Conservation (phyloP, 2,797 vertebrate genomes). For the Gobio occitaniae region DNA sequence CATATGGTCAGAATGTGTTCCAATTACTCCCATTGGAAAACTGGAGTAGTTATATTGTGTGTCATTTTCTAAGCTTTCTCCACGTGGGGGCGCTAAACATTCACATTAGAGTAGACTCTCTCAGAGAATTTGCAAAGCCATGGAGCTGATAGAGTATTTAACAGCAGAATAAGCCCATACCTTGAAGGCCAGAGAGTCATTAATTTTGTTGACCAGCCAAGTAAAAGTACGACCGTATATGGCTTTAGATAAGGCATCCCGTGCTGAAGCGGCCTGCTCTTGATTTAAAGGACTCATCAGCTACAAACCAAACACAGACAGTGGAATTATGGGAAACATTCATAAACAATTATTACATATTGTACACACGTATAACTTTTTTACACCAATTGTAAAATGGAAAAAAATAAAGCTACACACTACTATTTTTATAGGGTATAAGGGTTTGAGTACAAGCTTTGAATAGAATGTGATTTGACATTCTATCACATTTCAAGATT, state of each 20-base stretch:
- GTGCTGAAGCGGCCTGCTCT: slow-evolving; percentile 91
- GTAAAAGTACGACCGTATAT: slow-evolving; percentile 96
- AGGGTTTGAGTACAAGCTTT: slow-evolving; percentile 4
- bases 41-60: background rate
- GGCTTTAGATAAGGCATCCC: slow-evolving; percentile 93
- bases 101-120: background rate
- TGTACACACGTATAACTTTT: background rate
- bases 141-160: background rate
- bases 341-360: background rate
- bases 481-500: background rate
- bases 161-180: slow-evolving; percentile 68
- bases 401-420: background rate
- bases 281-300: slow-evolving; percentile 94
- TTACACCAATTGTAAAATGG: background rate
- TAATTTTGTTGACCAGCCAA: slow-evolving; percentile 97
- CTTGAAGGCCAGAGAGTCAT: slow-evolving; percentile 88
- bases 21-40: background rate
- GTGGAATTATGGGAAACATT: slow-evolving; percentile 15
- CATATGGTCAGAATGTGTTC: slow-evolving; percentile 15
- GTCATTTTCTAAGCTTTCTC: slow-evolving; percentile 2
- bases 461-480: background rate
- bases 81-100: slow-evolving; percentile 52
- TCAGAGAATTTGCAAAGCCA: background rate
- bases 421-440: background rate
- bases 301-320: slow-evolving; percentile 70